Base-by-base conservation (phyloP, 2,888 invertebrate genomes). In the Xylocampa areola region DNA sequence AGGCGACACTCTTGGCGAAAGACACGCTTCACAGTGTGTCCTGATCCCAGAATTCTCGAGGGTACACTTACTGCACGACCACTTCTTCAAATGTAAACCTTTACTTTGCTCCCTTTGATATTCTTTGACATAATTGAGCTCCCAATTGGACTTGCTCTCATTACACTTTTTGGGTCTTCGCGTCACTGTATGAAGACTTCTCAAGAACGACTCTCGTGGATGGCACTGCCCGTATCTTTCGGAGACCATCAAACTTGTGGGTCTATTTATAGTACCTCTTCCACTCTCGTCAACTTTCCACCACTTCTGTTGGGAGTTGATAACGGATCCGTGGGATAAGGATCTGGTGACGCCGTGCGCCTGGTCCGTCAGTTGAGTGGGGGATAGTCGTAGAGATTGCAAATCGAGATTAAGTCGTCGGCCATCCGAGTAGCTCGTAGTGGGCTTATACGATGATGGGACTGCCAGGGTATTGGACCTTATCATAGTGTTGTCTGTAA, bases 41-140 rank as follows among this genome's bases (percentile, higher is more conserved):
- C 95, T 92, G 21, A 95, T 94, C 0, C 95, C 95, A 45, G 95
- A 94, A 88, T 97, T 97, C 70, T 96, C 95, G 27, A 97, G 88
- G 0, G 97, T 97, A 82, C 97, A 97, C 77, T 96, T 95, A 72
- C 95, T 95, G 80, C 97, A 97, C 10, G 96, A 95, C 97, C 97
- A 97, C 44, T 94, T 94, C 72, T 94, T 93, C 69, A 91, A 79
- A 79, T 92, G 91, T 44, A 91, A 63, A 19, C 85, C 90, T 55
- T 77, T 88, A 55, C 92, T 90, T 69, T 93, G 91, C 62, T 94
- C 92, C 48, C 85, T 86, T 58, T 93, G 92, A 64, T 93, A 94
- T 33, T 94, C 92, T 57, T 94, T 90, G 0, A 91, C 89, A 68
- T 94, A 94, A 79, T 92, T 91, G 51, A 92, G 66, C 62, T 94